phyloP scores from a whole-genome alignment of 2,113 vertebrate species.

The Rhombomys opimus region DNA sequence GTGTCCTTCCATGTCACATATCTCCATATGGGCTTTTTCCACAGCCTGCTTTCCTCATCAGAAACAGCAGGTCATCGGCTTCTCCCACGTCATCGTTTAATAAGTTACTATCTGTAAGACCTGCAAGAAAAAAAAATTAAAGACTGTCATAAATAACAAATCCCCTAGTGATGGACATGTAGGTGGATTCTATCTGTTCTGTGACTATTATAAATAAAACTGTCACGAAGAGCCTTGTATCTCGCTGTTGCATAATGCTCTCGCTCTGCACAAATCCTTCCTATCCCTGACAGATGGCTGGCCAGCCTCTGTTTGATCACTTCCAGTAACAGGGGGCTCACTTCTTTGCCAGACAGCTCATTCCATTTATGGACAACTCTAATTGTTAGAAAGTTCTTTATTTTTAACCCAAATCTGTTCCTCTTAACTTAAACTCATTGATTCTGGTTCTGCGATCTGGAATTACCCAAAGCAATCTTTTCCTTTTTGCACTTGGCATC shows the following conservation, averaged over 20 bases:
- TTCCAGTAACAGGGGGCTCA: slow-evolving; percentile 84
- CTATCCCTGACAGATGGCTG: slow-evolving; percentile 80
- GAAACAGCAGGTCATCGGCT: background rate
- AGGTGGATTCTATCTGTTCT: slow-evolving; percentile 71
- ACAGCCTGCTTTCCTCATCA: background rate
- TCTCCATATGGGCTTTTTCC: background rate
- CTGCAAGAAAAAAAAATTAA: background rate
- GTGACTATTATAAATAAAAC: slow-evolving; percentile 78
- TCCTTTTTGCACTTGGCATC: slow-evolving; percentile 78
- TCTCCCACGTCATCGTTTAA: slow-evolving; percentile 10
- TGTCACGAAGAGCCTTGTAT: slow-evolving; percentile 71
- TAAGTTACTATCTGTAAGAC: slow-evolving; percentile 46
- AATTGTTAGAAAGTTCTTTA: slow-evolving; percentile 86
- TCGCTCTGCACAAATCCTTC: slow-evolving; percentile 77
- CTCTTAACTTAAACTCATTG: slow-evolving; percentile 79
- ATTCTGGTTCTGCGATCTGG: slow-evolving; percentile 82
- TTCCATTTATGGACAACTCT: slow-evolving; percentile 84
- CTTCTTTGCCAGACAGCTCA: slow-evolving; percentile 82
- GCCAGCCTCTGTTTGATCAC: slow-evolving; percentile 83
- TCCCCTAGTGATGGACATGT: slow-evolving; percentile 70
- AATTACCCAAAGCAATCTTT: slow-evolving; percentile 82
- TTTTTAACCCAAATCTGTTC: slow-evolving; percentile 84
- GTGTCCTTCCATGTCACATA: background rate
- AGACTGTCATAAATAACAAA: slow-evolving; percentile 39
- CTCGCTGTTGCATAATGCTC: slow-evolving; percentile 77